Conservation (phyloP, 2,113 vertebrate species). For the Pollimyrus isidori region DNA sequence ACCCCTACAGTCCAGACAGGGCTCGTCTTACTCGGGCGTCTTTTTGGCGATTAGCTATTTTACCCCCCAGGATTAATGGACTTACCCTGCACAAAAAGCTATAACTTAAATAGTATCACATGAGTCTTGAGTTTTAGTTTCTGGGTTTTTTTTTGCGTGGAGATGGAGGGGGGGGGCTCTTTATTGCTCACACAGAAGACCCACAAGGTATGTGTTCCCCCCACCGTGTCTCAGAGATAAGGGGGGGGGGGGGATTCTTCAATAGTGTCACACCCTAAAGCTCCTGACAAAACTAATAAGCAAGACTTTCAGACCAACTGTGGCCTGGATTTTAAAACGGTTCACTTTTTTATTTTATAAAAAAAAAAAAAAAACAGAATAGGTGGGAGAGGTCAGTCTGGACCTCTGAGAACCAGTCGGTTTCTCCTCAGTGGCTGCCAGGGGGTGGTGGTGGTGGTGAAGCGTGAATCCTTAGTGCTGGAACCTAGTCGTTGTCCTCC, state of each 20-base stretch:
- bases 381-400: conserved; percentile 31
- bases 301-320: conserved; percentile 20
- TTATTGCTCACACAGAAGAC: not conserved
- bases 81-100: not conserved
- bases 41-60: conserved; percentile 5
- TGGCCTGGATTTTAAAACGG: not conserved
- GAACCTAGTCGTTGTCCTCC: conserved; percentile 77
- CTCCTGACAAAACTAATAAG: conserved; percentile 7
- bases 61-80: not conserved
- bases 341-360: conserved; percentile 2
- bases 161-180: not conserved
- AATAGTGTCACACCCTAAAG: not conserved
- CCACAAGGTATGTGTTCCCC: not conserved
- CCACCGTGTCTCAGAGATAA: not conserved
- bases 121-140: not conserved
- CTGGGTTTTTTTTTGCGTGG: not conserved
- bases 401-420: conserved; percentile 30
- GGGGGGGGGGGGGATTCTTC: not conserved
- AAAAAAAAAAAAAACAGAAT: not conserved
- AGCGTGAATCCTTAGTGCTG: conserved; percentile 41
- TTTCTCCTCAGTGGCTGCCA: conserved; percentile 41
- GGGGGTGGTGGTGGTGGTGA: conserved; percentile 4
- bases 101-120: conserved; percentile 4
- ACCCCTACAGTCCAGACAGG: not conserved
- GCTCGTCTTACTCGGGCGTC: not conserved